Conservation (phyloP, 2,888 invertebrate species). For the Dione juno region DNA sequence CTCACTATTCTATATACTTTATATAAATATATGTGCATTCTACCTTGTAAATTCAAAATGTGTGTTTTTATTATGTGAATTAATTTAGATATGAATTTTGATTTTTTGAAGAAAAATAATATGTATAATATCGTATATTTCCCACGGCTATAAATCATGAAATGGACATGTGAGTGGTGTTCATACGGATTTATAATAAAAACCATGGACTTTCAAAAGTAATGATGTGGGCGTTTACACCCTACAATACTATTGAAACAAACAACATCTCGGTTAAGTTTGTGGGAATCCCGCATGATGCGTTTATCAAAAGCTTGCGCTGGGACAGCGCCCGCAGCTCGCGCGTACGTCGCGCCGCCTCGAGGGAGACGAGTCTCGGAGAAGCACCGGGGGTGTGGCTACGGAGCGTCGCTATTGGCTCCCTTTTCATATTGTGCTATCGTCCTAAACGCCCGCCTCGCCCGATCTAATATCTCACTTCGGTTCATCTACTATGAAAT, state of each 20-base stretch:
- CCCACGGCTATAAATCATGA: constrained; percentile 81
- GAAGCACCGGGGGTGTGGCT: constrained; percentile 58
- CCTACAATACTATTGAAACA: constrained; percentile 70
- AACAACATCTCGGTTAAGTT: constrained; percentile 71
- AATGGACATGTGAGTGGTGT: constrained; percentile 73
- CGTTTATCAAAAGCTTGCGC: constrained; percentile 47
- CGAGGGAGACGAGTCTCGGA: constrained; percentile 45
- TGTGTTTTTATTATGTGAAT: background rate
- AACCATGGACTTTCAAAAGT: constrained; percentile 73
- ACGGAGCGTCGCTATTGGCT: constrained; percentile 60
- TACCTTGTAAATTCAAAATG: background rate
- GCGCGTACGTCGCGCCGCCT: constrained; percentile 45
- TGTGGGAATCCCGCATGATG: constrained; percentile 82
- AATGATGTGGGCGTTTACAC: constrained; percentile 81
- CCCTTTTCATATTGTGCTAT: constrained; percentile 45
- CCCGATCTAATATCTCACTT: constrained; percentile 60
- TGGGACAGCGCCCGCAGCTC: constrained; percentile 52
- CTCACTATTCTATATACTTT: constrained; percentile 43
- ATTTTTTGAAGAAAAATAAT: background rate
- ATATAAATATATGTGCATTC: background rate
- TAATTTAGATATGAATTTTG: background rate
- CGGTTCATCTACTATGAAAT: constrained; percentile 57
- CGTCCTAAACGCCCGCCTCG: constrained; percentile 65
- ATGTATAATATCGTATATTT: constrained; percentile 48
- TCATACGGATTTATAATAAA: constrained; percentile 79